These are phyloP conservation scores for Fopius arisanus DNA, from an alignment of 1,140 invertebrate genomes.

Conservation along the genomic window DNA sequence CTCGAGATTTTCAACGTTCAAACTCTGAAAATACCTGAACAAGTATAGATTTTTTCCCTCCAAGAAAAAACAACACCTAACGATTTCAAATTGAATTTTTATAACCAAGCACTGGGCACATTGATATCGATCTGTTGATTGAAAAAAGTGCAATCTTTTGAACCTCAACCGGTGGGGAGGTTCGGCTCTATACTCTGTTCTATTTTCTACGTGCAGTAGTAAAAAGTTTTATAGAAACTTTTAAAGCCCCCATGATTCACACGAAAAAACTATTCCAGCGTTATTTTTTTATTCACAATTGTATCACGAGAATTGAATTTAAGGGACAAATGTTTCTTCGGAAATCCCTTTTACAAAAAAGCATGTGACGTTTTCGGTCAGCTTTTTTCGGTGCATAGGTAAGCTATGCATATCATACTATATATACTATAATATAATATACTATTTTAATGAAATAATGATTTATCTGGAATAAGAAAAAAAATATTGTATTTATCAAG, in stretches of 20 bases:
- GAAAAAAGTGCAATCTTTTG: not conserved
- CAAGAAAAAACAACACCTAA: not conserved
- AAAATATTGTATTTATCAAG: no score
- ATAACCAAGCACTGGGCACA: not conserved
- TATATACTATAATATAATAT: no score
- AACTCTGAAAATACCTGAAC: not conserved
- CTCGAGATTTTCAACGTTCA: not conserved
- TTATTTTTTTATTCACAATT: not conserved
- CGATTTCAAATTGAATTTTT: not conserved
- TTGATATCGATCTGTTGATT: not conserved
- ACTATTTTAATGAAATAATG: no score
- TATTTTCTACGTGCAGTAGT: not conserved
- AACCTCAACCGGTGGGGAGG: not conserved
- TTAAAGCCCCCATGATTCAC: not conserved
- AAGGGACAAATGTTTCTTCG: not conserved
- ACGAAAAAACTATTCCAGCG: not conserved
- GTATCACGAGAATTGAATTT: not conserved
- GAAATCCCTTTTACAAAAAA: not conserved
- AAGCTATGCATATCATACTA: no score
- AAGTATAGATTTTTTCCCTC: not conserved
- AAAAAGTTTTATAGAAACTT: not conserved
- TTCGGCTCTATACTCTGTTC: not conserved
- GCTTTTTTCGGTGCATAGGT: no score
- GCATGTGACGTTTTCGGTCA: no score
- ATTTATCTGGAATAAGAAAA: no score